Evolutionary conservation across 2,113 vertebrate genomes (phyloP).

Genomic region (Saimiri boliviensis): DNA sequence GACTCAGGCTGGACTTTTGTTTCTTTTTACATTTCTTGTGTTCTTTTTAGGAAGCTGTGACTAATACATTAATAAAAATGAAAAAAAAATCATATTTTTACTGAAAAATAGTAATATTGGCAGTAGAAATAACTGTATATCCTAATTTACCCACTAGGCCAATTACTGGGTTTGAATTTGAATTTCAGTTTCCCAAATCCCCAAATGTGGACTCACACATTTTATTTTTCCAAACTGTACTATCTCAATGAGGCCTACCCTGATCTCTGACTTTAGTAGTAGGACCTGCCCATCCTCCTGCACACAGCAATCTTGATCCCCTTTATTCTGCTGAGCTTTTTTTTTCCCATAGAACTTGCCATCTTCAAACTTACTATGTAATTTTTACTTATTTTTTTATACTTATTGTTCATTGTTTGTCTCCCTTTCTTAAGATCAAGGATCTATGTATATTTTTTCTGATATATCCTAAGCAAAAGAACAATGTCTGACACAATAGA

Average conservation of each 20-base stretch:
- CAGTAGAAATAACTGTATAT: not conserved
- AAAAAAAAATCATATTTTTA: not conserved
- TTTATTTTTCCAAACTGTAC: not conserved
- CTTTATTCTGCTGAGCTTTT: not conserved
- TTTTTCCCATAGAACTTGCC: not conserved
- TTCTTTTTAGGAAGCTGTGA: slow-evolving; percentile 1
- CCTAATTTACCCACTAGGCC: not conserved
- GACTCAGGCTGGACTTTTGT: not conserved
- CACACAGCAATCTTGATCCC: not conserved
- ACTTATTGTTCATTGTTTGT: not conserved
- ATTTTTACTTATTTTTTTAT: slow-evolving; percentile 27
- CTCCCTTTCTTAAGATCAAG: not conserved
- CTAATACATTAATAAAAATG: not conserved
- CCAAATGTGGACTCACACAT: not conserved
- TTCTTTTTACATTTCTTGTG: not conserved
- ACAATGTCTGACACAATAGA: not conserved
- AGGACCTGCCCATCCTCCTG: not conserved
- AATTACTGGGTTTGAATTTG: not conserved
- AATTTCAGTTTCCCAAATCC: not conserved
- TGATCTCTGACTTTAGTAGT: not conserved
- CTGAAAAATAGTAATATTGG: not conserved
- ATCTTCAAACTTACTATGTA: not conserved
- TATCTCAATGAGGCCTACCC: not conserved
- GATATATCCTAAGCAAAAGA: not conserved
- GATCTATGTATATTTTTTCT: not conserved